phyloP scores from a whole-genome alignment of 2,797 vertebrate species.

The Phyllotis vaccarum region DNA sequence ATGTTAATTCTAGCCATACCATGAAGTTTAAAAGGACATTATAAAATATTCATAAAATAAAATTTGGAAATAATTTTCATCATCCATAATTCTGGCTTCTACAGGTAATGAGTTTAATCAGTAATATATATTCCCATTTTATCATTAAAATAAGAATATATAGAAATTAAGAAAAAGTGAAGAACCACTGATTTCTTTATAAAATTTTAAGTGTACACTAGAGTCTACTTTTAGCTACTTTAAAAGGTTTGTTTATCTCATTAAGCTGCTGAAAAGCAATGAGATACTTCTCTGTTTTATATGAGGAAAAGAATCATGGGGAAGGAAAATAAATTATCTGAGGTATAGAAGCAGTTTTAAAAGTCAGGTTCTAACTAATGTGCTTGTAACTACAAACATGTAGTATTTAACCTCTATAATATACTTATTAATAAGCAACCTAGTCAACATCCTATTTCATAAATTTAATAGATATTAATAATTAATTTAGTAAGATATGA shows the following conservation, averaged over 20 bases:
- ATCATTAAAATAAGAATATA: background rate
- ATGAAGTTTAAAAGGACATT: background rate
- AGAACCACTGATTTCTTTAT: slow-evolving; percentile 28
- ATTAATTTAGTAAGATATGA: background rate
- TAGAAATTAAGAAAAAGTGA: background rate
- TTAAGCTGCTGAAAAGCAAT: slow-evolving; percentile 10
- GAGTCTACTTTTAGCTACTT: slow-evolving; percentile 22
- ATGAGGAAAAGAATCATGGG: background rate
- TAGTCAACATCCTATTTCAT: background rate
- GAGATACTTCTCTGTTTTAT: background rate
- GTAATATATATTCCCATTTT: background rate
- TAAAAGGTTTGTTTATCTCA: background rate
- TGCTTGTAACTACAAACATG: background rate
- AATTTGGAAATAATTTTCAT: background rate
- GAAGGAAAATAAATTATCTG: slow-evolving; percentile 17
- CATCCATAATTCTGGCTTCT: background rate
- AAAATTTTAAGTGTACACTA: background rate
- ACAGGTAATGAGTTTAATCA: background rate
- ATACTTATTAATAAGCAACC: background rate
- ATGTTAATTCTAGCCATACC: background rate
- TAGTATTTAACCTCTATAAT: background rate
- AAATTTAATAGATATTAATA: background rate
- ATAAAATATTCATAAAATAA: slow-evolving; percentile 35
- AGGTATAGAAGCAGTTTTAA: background rate
- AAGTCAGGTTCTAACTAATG: background rate